Evolutionary conservation across 2,888 invertebrate genomes (phyloP).

Genomic region (Phytoseiulus persimilis): DNA sequence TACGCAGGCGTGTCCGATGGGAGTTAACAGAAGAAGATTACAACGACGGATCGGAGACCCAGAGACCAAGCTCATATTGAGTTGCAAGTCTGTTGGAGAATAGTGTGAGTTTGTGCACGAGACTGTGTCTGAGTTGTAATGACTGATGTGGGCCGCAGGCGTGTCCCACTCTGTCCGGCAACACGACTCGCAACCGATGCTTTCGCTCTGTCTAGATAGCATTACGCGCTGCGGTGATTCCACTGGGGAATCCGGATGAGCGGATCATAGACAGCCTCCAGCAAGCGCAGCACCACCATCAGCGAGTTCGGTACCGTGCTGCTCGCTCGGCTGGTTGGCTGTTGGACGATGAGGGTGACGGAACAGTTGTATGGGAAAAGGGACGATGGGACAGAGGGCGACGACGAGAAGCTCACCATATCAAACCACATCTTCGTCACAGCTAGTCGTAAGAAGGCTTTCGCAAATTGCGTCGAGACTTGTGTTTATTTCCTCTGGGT

Average conservation of each 20-base stretch:
- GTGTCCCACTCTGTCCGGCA: not conserved
- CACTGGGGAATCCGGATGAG: not conserved
- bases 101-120: not conserved
- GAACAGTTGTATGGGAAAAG: not conserved
- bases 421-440: not conserved
- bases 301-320: not conserved
- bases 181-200: not conserved
- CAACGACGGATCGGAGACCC: not conserved
- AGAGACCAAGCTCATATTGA: not conserved
- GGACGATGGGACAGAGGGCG: not conserved
- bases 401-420: not conserved
- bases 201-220: not conserved
- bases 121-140: not conserved
- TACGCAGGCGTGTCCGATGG: not conserved
- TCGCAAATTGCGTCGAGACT: not conserved
- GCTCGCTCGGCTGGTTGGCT: not conserved
- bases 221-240: not conserved
- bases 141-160: slow-evolving; percentile 5
- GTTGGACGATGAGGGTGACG: not conserved
- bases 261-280: not conserved
- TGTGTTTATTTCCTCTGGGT: not conserved
- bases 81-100: not conserved
- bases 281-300: not conserved
- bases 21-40: not conserved
- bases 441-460: not conserved